Conservation (phyloP, 2,797 vertebrate genomes). For the Ceyx erithaca region DNA sequence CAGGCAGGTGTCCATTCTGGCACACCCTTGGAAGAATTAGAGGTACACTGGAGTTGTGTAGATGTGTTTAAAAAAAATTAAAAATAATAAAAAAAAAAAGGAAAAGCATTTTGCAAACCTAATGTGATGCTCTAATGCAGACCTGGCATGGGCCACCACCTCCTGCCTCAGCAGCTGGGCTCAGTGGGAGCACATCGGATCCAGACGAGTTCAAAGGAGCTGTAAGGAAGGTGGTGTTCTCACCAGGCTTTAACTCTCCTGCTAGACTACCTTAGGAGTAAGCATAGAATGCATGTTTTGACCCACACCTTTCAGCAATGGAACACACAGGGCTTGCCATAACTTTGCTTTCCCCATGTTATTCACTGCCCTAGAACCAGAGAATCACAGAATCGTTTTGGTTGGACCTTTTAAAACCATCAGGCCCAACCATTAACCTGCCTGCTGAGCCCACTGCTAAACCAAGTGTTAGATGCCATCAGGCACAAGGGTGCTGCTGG, state of each 20-base stretch:
- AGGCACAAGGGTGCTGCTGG: neutral
- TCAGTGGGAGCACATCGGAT: neutral
- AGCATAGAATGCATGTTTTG: neutral
- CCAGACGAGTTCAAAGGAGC: neutral
- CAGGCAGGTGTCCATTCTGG: slow-evolving; percentile 54
- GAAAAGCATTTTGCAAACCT: neutral
- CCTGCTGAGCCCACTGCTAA: neutral
- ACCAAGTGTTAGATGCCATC: neutral
- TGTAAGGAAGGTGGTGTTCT: neutral
- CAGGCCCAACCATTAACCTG: neutral
- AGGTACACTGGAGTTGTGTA: neutral
- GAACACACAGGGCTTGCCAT: neutral
- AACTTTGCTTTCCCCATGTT: neutral
- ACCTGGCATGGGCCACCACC: neutral
- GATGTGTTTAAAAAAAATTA: neutral
- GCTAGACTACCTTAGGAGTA: neutral
- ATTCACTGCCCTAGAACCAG: neutral
- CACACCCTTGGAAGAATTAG: neutral
- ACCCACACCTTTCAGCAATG: neutral
- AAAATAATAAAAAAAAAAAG: neutral
- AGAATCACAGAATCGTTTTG: neutral
- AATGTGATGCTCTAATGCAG: neutral
- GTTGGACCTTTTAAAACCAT: neutral
- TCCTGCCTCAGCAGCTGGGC: slow-evolving; percentile 57
- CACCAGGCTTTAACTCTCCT: neutral